Evolutionary conservation across 2,113 vertebrate species (phyloP).

Genomic region (Pelodiscus sinensis): DNA sequence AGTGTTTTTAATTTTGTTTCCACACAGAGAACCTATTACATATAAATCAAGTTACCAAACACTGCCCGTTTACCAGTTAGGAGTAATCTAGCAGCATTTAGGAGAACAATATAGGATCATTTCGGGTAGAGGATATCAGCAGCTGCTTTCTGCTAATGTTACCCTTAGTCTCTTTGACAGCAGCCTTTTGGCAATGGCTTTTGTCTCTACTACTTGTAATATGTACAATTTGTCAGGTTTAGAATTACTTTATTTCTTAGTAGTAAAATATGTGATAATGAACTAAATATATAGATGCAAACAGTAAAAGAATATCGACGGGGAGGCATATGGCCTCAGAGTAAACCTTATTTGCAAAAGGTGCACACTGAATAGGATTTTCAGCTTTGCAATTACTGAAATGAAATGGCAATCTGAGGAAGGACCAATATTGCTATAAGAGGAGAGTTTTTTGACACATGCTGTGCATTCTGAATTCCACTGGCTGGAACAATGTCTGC

Average conservation of each 20-base stretch:
- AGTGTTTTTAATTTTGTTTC: background rate
- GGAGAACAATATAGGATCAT: background rate
- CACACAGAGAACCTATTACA: background rate
- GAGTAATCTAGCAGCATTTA: background rate
- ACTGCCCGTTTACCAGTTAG: background rate
- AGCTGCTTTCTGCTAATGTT: background rate
- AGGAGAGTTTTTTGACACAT: conserved; percentile 23
- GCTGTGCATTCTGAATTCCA: conserved; percentile 26
- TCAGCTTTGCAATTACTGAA: conserved; percentile 23
- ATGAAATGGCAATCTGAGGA: conserved; percentile 27
- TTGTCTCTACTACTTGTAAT: background rate
- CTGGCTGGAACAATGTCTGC: background rate
- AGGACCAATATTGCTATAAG: conserved; percentile 24
- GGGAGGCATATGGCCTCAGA: background rate
- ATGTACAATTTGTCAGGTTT: background rate
- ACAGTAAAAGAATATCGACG: background rate
- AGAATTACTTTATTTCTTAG: background rate
- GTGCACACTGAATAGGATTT: background rate
- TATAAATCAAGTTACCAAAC: background rate
- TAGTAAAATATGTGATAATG: background rate
- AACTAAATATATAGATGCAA: background rate
- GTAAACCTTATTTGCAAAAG: background rate
- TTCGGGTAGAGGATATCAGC: background rate
- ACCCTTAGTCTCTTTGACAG: background rate
- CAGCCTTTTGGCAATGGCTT: background rate